A percentile compares a stretch with the other conserved stretches of the same genome.
Evolutionary conservation across 2,113 vertebrate species (phyloP).

Genomic region (Megaceryle torquata): DNA sequence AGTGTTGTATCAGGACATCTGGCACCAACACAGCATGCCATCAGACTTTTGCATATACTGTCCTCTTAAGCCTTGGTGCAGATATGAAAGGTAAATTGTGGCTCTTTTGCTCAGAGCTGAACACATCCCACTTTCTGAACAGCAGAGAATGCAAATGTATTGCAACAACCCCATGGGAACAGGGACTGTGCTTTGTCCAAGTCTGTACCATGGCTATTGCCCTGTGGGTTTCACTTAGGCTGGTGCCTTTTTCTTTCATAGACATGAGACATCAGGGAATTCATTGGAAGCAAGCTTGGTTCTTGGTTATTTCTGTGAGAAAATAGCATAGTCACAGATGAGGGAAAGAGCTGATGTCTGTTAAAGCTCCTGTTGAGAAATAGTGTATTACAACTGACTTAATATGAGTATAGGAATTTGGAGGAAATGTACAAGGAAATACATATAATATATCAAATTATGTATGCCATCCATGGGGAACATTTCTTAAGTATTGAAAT

Average conservation of each 20-base stretch:
- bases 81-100: background rate
- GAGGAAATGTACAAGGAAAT: slow-evolving; percentile 15
- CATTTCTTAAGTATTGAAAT: background rate
- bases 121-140: background rate
- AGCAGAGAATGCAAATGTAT: background rate
- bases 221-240: fast-evolving
- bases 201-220: fast-evolving
- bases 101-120: background rate
- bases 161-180: background rate
- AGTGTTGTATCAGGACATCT: background rate
- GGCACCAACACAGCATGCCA: background rate
- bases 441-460: slow-evolving; percentile 2
- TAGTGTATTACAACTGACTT: background rate
- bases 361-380: slow-evolving; percentile 24
- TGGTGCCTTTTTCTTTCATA: background rate
- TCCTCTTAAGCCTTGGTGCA: background rate
- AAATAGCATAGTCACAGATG: background rate
- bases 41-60: background rate
- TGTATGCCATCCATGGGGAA: background rate
- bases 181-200: fast-evolving
- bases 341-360: background rate
- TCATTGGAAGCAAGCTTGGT: background rate
- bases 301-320: background rate
- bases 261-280: background rate
- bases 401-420: background rate